Base-by-base conservation (phyloP, 2,113 vertebrate species). In the Ascaphus truei region DNA sequence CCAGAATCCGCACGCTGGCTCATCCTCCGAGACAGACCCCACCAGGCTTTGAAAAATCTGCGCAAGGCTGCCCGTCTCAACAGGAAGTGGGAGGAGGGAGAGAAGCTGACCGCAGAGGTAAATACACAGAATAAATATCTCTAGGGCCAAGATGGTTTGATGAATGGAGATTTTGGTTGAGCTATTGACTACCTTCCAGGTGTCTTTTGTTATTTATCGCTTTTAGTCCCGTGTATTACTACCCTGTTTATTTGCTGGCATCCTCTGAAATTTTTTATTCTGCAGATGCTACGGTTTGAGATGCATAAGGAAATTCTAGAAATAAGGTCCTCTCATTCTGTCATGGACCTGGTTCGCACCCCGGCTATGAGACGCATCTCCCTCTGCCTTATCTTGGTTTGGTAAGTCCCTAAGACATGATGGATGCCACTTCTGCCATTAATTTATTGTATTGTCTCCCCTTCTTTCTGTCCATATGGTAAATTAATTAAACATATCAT, bases 291-390 rank as follows among this genome's bases (percentile, higher is more conserved):
- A 0, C 0, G 78, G 75, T 51, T 80, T 23, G 62, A 65, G 23
- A 65, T 65, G 62, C 48, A 65, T 26, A 65, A 55, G 30, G 62
- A 65, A 15, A 55, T 53, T 11, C 10, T 53, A 26, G 3, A 53
- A 20, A 65, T 65, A 37, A 41, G 26, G 4, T 55, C 65, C 0
- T 67, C 77, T 0, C 82, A 64, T 68, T 91, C 88, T 0, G 75
- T 84, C 0, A 77, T 86, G 3, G 92, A 93, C 72, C 83, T 95
- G n/a, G 62, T 94, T 20, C 85, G 64, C 59, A 93, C 90, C 0
- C 81, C 78, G 0, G 77, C 68, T 1, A 88, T 94, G 77, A 85
- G 90, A 59, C 88, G 81, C 13, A 90, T 93, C 80, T 91, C 92
- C 0, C 69, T 90, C 64, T 92, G 93, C 50, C 89, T 93, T 16